These are phyloP conservation scores for Julus scandinavius DNA, from an alignment of 2,888 invertebrate species.

Conservation along the genomic window DNA sequence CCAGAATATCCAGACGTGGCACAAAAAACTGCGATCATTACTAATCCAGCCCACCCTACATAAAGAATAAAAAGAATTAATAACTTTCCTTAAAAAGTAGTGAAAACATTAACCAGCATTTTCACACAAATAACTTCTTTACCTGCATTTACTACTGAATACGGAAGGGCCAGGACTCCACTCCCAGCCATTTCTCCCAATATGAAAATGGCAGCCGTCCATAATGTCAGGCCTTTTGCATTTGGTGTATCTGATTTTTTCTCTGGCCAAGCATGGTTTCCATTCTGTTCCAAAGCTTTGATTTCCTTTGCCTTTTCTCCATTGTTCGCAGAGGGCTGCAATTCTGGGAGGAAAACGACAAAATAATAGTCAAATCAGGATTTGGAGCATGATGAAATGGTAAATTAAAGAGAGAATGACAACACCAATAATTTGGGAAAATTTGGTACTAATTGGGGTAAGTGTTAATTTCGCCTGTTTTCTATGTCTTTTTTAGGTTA, in stretches of 20 bases:
- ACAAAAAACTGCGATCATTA: conserved; percentile 72
- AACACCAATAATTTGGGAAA: neutral
- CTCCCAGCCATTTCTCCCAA: conserved; percentile 79
- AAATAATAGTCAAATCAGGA: neutral
- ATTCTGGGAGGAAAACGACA: neutral
- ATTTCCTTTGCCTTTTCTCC: neutral
- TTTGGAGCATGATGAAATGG: neutral
- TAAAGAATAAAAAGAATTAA: conserved; percentile 62
- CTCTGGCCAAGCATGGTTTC: neutral
- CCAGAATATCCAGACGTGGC: conserved; percentile 75
- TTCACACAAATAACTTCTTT: neutral
- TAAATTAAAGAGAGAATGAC: neutral
- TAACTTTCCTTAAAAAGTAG: neutral
- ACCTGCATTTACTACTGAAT: conserved; percentile 75
- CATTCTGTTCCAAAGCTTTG: neutral
- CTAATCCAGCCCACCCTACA: conserved; percentile 76
- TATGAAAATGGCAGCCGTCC: conserved; percentile 73
- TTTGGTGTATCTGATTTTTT: conserved; percentile 22
- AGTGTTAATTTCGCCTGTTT: neutral
- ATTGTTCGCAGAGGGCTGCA: conserved; percentile 16
- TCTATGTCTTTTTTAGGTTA: neutral
- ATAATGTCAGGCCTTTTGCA: conserved; percentile 66
- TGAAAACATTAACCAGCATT: too few relatives aligned
- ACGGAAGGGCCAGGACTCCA: conserved; percentile 76
- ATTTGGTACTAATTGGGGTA: conserved; percentile 29